Conservation (phyloP, 2,888 invertebrate genomes). For the Chrysotoxum bicinctum region DNA sequence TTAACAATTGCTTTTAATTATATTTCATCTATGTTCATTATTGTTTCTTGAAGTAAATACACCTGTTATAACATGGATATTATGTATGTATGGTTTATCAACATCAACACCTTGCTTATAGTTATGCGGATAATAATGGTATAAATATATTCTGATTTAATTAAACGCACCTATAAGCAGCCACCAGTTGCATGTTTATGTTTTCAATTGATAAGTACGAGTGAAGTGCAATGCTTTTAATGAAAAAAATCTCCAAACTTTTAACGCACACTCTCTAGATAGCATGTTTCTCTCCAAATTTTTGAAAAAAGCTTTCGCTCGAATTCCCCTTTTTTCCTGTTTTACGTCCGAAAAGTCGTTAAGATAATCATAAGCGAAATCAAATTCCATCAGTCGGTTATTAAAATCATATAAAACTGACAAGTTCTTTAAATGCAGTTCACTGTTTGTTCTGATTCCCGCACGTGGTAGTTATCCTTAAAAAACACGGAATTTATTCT, state of each 20-base stretch:
- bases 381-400: slow-evolving; percentile 26
- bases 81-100: too few species aligned
- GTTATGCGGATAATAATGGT: neutral
- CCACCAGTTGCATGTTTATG: slow-evolving; percentile 3
- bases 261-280: neutral
- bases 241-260: neutral
- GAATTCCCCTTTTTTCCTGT: neutral
- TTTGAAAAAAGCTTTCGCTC: slow-evolving; percentile 4
- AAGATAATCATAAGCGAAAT: slow-evolving; percentile 27
- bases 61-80: neutral
- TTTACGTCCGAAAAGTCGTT: slow-evolving; percentile 22
- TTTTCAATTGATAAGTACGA: neutral
- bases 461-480: slow-evolving; percentile 3
- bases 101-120: neutral
- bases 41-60: neutral
- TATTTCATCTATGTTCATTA: neutral
- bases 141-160: neutral
- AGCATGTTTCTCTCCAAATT: neutral
- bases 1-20: neutral
- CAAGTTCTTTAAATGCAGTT: neutral
- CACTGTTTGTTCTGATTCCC: slow-evolving; percentile 2
- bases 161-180: neutral
- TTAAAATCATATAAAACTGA: slow-evolving; percentile 28
- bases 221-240: neutral
- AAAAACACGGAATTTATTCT: neutral